Percentiles rank a stretch among this genome's conserved stretches.
These are phyloP conservation scores for Trematocara nigrifrons DNA, from an alignment of 2,113 vertebrate species.

Conservation along the genomic window DNA sequence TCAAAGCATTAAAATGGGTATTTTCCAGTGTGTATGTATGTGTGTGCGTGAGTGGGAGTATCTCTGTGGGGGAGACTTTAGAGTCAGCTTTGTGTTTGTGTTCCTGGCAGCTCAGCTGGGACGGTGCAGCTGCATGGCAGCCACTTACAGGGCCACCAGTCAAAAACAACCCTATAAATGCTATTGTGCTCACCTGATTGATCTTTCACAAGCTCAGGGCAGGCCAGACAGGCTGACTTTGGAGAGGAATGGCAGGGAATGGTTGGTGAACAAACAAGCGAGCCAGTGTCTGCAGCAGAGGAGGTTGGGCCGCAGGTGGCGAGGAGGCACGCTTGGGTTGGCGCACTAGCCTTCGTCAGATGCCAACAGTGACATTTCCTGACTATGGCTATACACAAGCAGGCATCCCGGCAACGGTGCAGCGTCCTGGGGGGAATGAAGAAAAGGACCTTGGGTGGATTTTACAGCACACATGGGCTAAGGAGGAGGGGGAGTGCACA, in stretches of 20 bases:
- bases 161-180: constrained; percentile 69
- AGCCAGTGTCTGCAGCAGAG: constrained; percentile 61
- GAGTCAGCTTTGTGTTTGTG: constrained; percentile 56
- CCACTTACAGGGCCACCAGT: constrained; percentile 47
- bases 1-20: background rate
- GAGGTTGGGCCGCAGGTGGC: constrained; percentile 73
- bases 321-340: constrained; percentile 66
- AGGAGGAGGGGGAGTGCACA: background rate
- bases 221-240: constrained; percentile 61
- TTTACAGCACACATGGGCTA: constrained; percentile 39
- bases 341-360: constrained; percentile 49
- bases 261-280: constrained; percentile 68
- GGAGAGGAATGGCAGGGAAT: constrained; percentile 51
- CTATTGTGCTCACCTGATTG: constrained; percentile 75
- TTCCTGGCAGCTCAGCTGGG: constrained; percentile 65
- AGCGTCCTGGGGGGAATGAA: constrained; percentile 64
- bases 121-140: constrained; percentile 70
- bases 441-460: constrained; percentile 32
- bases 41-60: background rate
- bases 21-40: background rate
- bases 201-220: constrained; percentile 61
- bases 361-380: constrained; percentile 76
- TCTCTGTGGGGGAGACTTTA: background rate
- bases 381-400: constrained; percentile 66
- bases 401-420: constrained; percentile 73